Evolutionary conservation across 1,140 invertebrate genomes (phyloP), one percentile per base, ranked within the genome.

Genomic region (Saccostrea echinata): DNA sequence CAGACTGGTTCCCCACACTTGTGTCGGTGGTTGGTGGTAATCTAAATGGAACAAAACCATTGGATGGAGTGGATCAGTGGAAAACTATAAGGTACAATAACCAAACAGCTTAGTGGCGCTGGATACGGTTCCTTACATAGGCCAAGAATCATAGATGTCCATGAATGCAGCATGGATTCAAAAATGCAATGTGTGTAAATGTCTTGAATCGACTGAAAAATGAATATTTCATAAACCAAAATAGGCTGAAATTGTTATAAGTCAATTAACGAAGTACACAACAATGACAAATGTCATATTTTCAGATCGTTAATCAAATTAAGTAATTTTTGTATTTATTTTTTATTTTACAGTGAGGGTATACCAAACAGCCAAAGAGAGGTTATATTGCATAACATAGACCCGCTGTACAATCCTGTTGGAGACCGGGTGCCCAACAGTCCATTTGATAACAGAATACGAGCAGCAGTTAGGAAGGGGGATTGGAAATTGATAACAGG

Each of bases 1-100:
- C 93, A 83, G 94, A 95, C 84, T 95, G 94, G 94, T 93, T 92
- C 84, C 94, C 94, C 13, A 95, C 94, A 24, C 84, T 95, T 6
- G 89, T 94, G 9, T 86, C 88, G 8, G 57, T 94, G 11, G 93
- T 93, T 13, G 90, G 92, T n/a, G 92, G 91, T 12, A 89, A 84
- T 16, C 71, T 92, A 4, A 92, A 92, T 84, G 90, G 89, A n/a
- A 92, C 91, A 21, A 87, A 90, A 71, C 88, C 88, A 21, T 88
- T 94, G 3, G 94, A 94, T 89, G 94, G 94, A 51, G 88, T 87
- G 57, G 88, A 93, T 82, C 92, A 93, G 51, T 94, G 93, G 93
- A 80, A 84, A 57, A 92, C 91, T 16, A 92, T 94, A 16, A 94
- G 91, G 93, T 93, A 21, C n/a, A 21, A 21, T 43, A 43, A 43